A percentile compares a stretch with the other conserved stretches of the same genome.
Evolutionary conservation across 1,140 invertebrate species (phyloP).

Genomic region (Zaprionus vittiger): DNA sequence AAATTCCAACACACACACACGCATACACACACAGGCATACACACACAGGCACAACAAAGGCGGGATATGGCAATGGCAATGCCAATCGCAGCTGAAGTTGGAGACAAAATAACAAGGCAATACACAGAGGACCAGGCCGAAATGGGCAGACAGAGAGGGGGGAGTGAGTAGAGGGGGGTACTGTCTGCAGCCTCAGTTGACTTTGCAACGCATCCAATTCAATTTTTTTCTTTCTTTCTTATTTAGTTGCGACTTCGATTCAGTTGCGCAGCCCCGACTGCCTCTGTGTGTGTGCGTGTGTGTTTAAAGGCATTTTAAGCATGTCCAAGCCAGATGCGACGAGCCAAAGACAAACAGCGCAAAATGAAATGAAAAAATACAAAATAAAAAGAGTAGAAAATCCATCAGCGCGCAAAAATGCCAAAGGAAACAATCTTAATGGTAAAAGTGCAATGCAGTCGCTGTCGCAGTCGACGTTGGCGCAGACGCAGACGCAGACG

Average conservation of each 20-base stretch:
- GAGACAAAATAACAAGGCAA: conserved; percentile 78
- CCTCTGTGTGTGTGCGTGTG: conserved; percentile 33
- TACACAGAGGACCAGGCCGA: conserved; percentile 75
- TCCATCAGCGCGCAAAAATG: conserved; percentile 83
- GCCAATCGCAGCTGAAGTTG: conserved; percentile 29
- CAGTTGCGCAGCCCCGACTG: conserved; percentile 54
- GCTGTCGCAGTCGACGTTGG: conserved; percentile 33
- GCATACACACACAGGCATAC: conserved; percentile 2
- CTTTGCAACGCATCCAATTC: conserved; percentile 80
- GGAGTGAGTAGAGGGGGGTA: conserved; percentile 14
- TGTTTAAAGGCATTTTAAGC: conserved; percentile 78
- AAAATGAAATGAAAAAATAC: conserved; percentile 13
- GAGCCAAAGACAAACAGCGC: conserved; percentile 61
- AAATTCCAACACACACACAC: conserved; percentile 69
- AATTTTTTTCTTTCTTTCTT: conserved; percentile 64
- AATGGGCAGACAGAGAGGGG: conserved; percentile 19
- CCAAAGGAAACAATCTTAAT: conserved; percentile 83
- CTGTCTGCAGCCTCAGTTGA: conserved; percentile 43
- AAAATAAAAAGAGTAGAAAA: conserved; percentile 71
- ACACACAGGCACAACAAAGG: conserved; percentile 25
- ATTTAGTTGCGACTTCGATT: conserved; percentile 76
- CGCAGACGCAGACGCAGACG: background rate
- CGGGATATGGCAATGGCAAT: conserved; percentile 53
- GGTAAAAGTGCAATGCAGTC: conserved; percentile 74
- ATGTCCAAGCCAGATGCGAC: conserved; percentile 68